phyloP scores from a whole-genome alignment of 2,888 invertebrate species.

The Anthrax anthrax region DNA sequence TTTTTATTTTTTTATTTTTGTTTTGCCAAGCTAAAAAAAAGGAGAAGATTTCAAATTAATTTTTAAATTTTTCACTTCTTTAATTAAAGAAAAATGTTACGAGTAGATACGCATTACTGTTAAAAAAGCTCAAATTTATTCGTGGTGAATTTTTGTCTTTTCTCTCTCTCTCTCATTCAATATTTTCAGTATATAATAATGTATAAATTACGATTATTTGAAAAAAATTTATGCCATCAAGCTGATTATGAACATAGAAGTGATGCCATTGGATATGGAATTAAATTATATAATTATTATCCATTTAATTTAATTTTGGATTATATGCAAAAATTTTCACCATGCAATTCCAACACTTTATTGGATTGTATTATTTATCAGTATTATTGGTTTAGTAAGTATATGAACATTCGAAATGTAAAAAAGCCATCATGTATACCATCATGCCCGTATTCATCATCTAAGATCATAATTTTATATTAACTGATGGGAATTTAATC shows the following conservation, averaged over 20 bases:
- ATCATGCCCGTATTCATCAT: too few relatives aligned
- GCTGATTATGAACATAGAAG: slow-evolving; percentile 1
- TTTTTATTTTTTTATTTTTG: too few relatives aligned
- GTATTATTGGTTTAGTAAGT: slow-evolving; percentile 19
- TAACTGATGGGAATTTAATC: too few relatives aligned
- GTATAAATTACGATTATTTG: slow-evolving; percentile 10
- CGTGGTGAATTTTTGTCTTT: too few relatives aligned
- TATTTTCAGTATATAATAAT: slow-evolving; percentile 3
- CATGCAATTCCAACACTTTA: slow-evolving; percentile 19
- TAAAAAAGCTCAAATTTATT: too few relatives aligned
- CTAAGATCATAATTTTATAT: not conserved
- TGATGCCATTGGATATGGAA: slow-evolving; percentile 20
- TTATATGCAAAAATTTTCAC: slow-evolving; percentile 2
- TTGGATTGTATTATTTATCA: slow-evolving; percentile 18
- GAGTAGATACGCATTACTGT: too few relatives aligned
- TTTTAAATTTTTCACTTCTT: too few relatives aligned
- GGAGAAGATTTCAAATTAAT: too few relatives aligned
- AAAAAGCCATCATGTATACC: too few relatives aligned
- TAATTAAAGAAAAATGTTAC: too few relatives aligned
- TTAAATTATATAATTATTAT: slow-evolving; percentile 14
- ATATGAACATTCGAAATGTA: not conserved
- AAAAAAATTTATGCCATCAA: slow-evolving; percentile 7
- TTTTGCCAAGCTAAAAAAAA: too few relatives aligned
- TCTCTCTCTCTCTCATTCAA: too few relatives aligned
- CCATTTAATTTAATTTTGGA: not conserved